phyloP scores from a whole-genome alignment of 2,888 invertebrate species.

The Parelbella ahira region DNA sequence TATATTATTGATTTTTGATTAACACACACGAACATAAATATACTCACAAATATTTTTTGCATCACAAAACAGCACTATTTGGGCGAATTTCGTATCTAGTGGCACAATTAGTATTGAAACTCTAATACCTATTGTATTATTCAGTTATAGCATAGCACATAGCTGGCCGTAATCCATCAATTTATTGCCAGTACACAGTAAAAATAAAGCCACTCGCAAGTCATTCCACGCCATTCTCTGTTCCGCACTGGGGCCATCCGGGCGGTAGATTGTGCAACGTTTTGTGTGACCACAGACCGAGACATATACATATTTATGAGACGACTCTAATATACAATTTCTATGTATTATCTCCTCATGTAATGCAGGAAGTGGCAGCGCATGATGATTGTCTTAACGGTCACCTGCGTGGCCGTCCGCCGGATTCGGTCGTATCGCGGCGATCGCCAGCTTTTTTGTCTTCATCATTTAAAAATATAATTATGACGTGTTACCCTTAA shows the following conservation, averaged over 20 bases:
- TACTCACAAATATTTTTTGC: too few species aligned
- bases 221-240: slow-evolving; percentile 37
- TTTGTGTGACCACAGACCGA: slow-evolving; percentile 74
- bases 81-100: too few species aligned
- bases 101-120: too few species aligned
- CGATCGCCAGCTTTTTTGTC: slow-evolving; percentile 49
- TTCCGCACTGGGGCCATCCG: slow-evolving; percentile 50
- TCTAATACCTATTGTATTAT: too few species aligned
- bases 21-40: too few species aligned
- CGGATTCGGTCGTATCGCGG: slow-evolving; percentile 52
- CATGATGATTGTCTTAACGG: slow-evolving; percentile 76
- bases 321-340: slow-evolving; percentile 78
- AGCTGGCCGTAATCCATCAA: slow-evolving; percentile 3
- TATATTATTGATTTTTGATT: too few species aligned
- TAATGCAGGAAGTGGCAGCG: slow-evolving; percentile 73
- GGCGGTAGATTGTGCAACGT: slow-evolving; percentile 74
- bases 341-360: slow-evolving; percentile 76
- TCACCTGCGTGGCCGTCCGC: slow-evolving; percentile 50
- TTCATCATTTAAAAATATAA: slow-evolving; percentile 28
- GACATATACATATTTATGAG: slow-evolving; percentile 79
- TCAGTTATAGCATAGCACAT: too few species aligned
- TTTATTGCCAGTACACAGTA: neutral
- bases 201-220: slow-evolving; percentile 2
- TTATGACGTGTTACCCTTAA: slow-evolving; percentile 29
- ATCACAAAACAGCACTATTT: too few species aligned